Evolutionary conservation across 2,113 vertebrate species (phyloP).

Genomic region (Rallus limicola): DNA sequence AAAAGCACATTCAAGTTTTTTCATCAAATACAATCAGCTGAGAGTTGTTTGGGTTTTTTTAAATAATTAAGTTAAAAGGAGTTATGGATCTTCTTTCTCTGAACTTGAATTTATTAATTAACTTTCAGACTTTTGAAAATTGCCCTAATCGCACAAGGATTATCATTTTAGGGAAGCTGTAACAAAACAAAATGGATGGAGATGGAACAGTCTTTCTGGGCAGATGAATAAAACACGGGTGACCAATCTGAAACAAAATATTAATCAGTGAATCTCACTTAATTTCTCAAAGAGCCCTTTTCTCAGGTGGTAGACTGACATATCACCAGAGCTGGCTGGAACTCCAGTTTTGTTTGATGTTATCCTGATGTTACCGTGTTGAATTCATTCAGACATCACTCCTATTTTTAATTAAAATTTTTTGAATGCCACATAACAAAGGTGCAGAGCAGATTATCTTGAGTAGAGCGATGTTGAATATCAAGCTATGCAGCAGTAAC

Average conservation of each 20-base stretch:
- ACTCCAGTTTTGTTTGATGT: constrained; percentile 5
- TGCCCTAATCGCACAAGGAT: not conserved
- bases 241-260: not conserved
- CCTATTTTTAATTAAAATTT: constrained; percentile 58
- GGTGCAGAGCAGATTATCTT: constrained; percentile 34
- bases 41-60: not conserved
- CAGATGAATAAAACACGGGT: not conserved
- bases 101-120: constrained; percentile 29
- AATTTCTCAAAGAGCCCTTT: not conserved
- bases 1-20: not conserved
- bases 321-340: not conserved
- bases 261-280: not conserved
- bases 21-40: not conserved
- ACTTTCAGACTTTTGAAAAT: constrained; percentile 2
- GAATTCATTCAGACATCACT: constrained; percentile 14
- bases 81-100: not conserved
- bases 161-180: not conserved
- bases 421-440: constrained; percentile 22
- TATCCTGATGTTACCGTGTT: constrained; percentile 18
- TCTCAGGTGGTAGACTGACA: not conserved
- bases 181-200: not conserved
- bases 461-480: constrained; percentile 43
- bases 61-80: not conserved
- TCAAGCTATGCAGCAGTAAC: not conserved
- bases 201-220: not conserved